These are phyloP conservation scores for Cercopithecus hamlyni DNA, from an alignment of 2,797 vertebrate species.

Conservation along the genomic window DNA sequence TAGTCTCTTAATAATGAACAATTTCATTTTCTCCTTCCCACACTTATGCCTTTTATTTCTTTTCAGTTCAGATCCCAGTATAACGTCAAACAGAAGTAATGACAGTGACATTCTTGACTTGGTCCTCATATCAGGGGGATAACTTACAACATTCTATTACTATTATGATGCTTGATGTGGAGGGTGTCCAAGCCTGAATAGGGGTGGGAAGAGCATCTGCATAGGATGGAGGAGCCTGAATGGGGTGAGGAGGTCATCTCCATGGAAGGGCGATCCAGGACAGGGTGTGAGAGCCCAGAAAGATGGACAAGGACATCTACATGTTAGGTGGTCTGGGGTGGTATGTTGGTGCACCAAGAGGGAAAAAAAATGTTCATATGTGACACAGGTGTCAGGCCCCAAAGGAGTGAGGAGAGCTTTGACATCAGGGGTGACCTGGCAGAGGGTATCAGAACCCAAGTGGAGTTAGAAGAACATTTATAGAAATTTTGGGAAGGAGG, in stretches of 20 bases:
- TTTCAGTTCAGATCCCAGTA: background rate
- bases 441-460: background rate
- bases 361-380: background rate
- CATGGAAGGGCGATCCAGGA: background rate
- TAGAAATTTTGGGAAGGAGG: background rate
- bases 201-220: background rate
- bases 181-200: background rate
- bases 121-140: background rate
- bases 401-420: background rate
- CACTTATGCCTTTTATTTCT: background rate
- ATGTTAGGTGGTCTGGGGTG: background rate
- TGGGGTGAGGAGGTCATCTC: background rate
- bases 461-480: background rate
- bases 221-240: background rate
- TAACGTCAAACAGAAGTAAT: conserved; percentile 12
- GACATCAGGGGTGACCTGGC: background rate
- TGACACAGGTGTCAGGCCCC: background rate
- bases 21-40: background rate
- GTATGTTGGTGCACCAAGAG: background rate
- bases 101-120: background rate
- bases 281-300: background rate
- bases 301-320: background rate
- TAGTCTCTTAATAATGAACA: conserved; percentile 6
- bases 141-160: background rate
- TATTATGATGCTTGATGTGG: background rate